Base-by-base conservation (phyloP, 2,888 invertebrate genomes). In the Hyposoter didymator region DNA sequence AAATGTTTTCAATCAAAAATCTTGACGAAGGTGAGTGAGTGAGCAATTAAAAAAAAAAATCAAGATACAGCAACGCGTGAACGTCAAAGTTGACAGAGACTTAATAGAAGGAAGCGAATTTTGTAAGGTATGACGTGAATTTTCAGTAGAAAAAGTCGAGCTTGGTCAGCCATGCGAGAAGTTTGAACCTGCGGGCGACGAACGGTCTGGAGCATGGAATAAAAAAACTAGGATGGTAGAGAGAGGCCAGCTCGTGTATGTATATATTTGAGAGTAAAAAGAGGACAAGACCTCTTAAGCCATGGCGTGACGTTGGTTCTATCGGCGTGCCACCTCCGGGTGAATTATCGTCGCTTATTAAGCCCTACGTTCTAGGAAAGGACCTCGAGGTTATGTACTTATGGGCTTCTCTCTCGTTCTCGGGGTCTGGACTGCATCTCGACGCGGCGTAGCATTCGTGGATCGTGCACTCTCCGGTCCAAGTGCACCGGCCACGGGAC, bases 301-400 rank as follows among this genome's bases (percentile, higher is more conserved):
- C 75, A 87, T 89, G 89, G 88, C 89, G 89, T 89, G 89, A 89
- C 88, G 85, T 80, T 79, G 49, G 49, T 89, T 84, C 87, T 87
- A 89, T 88, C 88, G 87, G 87, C 85, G 87, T 87, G 88, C 88
- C 88, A 88, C 89, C 89, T 86, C 84, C 80, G 78, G 87, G 88
- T 87, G 89, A 88, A 89, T 89, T 89, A 89, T 88, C 88, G 88
- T 83, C 86, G 86, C 88, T 90, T 90, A 90, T 89, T 90, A 89
- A 89, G 88, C 88, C 87, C 87, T 90, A 89, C 85, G 88, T 89
- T 90, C 89, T 88, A 89, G 87, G 89, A 89, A 89, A 88, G 84
- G 86, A 89, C 89, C 88, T 89, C 86, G 82, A 85, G 89, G 87
- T 89, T 89, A 88, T 88, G 88, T 87, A 89, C 84, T 88, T 88